Conservation (phyloP, 2,888 invertebrate species). For the Chrysotoxum bicinctum region DNA sequence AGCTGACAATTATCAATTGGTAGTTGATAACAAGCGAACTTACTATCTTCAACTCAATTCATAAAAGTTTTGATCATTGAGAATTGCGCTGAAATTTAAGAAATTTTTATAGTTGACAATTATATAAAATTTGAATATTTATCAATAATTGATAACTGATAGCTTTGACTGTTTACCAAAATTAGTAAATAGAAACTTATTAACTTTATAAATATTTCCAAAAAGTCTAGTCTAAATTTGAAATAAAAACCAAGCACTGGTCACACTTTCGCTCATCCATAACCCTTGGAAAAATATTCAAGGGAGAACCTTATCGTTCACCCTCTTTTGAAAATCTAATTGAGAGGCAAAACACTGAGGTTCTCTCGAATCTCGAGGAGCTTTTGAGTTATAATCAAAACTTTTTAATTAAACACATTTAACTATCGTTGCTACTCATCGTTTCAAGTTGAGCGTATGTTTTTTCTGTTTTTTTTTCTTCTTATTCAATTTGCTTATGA, state of each 20-base stretch:
- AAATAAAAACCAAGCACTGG: background rate
- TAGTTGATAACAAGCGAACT: no score
- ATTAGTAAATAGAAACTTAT: no score
- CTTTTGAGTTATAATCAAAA: slow-evolving; percentile 65
- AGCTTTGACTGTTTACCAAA: no score
- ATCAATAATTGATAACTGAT: no score
- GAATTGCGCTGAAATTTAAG: no score
- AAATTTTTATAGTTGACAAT: no score
- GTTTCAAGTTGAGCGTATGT: slow-evolving; percentile 46
- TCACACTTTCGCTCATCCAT: background rate
- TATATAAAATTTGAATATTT: no score
- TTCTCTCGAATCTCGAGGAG: slow-evolving; percentile 50
- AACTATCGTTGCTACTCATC: slow-evolving; percentile 62
- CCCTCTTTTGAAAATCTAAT: slow-evolving; percentile 58
- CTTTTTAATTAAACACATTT: slow-evolving; percentile 72
- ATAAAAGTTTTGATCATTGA: no score
- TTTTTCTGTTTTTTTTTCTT: slow-evolving; percentile 8
- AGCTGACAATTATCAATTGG: no score
- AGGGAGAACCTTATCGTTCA: slow-evolving; percentile 10
- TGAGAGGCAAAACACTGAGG: slow-evolving; percentile 64
- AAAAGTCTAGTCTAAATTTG: no score
- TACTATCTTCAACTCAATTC: no score
- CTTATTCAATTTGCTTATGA: background rate
- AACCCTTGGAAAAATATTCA: background rate
- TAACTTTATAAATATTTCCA: no score